Conservation (phyloP, 2,797 vertebrate species). For the Tolypeutes matacus region DNA sequence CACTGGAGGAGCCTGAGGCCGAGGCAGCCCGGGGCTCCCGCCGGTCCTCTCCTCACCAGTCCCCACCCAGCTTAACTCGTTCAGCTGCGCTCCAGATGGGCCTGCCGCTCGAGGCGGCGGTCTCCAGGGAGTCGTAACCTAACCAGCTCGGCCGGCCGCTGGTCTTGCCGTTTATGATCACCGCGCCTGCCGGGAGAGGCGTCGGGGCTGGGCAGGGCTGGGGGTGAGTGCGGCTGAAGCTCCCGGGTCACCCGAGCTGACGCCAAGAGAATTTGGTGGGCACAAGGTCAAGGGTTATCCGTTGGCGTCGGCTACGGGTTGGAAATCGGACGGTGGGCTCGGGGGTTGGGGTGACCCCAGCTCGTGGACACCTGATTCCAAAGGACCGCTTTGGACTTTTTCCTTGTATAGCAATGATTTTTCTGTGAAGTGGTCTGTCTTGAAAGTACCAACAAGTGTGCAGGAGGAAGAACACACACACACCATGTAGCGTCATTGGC, state of each 20-base stretch:
- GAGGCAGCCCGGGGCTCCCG: neutral
- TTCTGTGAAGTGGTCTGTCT: neutral
- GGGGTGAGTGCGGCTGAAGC: slow-evolving; percentile 1
- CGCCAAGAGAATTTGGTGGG: neutral
- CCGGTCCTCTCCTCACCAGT: slow-evolving; percentile 57
- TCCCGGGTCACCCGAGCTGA: neutral
- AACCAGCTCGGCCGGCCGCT: slow-evolving; percentile 66
- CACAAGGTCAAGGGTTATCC: neutral
- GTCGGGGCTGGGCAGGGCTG: neutral
- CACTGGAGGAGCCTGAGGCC: neutral
- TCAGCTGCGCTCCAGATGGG: slow-evolving; percentile 80
- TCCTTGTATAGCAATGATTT: neutral
- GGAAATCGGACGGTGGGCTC: neutral
- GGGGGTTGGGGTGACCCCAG: neutral
- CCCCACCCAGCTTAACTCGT: slow-evolving; percentile 74
- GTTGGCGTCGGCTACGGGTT: neutral
- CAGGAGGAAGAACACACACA: neutral
- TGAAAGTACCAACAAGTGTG: slow-evolving; percentile 51
- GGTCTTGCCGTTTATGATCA: slow-evolving; percentile 66
- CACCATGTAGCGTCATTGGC: neutral
- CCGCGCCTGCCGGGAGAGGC: slow-evolving; percentile 21
- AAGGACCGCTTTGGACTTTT: slow-evolving; percentile 46
- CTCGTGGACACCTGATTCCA: neutral
- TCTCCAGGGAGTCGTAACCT: slow-evolving; percentile 69
- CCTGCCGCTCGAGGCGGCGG: slow-evolving; percentile 47